Conservation (phyloP, 2,797 vertebrate species). For the Mastacembelus armatus region DNA sequence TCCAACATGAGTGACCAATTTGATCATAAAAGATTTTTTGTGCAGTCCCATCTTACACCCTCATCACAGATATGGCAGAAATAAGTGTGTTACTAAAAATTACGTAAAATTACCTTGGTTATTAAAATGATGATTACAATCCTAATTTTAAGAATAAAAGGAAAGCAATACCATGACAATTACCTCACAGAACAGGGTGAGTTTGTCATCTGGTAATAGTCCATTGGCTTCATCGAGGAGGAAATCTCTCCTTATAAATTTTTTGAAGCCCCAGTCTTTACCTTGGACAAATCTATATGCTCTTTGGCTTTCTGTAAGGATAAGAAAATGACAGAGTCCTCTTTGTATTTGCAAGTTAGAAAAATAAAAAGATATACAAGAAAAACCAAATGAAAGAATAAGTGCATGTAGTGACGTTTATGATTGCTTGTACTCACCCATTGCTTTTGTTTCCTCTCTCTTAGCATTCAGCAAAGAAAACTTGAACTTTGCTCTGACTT, state of each 20-base stretch:
- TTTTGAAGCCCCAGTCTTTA: slow-evolving; percentile 99
- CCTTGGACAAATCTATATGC: slow-evolving; percentile 99
- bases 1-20: neutral
- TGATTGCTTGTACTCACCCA: slow-evolving; percentile 87
- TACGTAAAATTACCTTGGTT: neutral
- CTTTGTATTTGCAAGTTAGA: neutral
- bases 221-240: slow-evolving; percentile 98
- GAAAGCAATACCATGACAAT: neutral
- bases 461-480: slow-evolving; percentile 98
- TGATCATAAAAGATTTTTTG: neutral
- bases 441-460: slow-evolving; percentile 99
- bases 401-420: too few species aligned
- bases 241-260: slow-evolving; percentile 98
- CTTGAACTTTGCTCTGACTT: slow-evolving; percentile 99
- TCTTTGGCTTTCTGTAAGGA: slow-evolving; percentile 96
- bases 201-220: slow-evolving; percentile 97
- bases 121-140: neutral
- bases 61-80: too few species aligned
- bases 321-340: slow-evolving; percentile 24
- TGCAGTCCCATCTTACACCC: neutral
- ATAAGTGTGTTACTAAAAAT: neutral
- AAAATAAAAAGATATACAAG: neutral
- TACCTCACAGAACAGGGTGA: slow-evolving; percentile 98
- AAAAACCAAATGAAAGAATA: neutral
- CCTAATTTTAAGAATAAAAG: neutral